Evolutionary conservation across 2,797 vertebrate species (phyloP).

Genomic region (Luscinia megarhynchos): DNA sequence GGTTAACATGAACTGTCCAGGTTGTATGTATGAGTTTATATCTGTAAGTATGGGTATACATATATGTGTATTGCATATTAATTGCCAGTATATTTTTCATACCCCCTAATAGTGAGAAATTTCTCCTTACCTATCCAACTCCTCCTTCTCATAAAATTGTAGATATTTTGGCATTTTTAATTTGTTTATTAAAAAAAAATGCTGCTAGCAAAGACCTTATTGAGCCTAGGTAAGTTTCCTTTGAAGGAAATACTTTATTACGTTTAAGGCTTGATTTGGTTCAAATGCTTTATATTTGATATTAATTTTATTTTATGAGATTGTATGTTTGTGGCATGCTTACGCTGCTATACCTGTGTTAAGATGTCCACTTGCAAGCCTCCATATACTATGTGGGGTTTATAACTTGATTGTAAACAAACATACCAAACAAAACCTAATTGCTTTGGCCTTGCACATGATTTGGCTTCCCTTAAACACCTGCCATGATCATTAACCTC

Average conservation of each 20-base stretch:
- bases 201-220: slow-evolving; percentile 50
- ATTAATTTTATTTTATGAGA: slow-evolving; percentile 57
- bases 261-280: slow-evolving; percentile 48
- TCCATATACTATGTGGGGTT: slow-evolving; percentile 25
- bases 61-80: slow-evolving; percentile 58
- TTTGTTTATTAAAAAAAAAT: slow-evolving; percentile 56
- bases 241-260: slow-evolving; percentile 25
- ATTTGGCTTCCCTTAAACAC: slow-evolving; percentile 48
- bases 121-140: slow-evolving; percentile 39
- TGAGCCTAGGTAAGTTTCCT: slow-evolving; percentile 52
- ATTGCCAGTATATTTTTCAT: slow-evolving; percentile 61
- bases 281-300: slow-evolving; percentile 61
- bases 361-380: slow-evolving; percentile 50
- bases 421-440: not conserved
- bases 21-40: slow-evolving; percentile 42
- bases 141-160: slow-evolving; percentile 43
- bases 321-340: slow-evolving; percentile 51
- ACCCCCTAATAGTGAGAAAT: slow-evolving; percentile 31
- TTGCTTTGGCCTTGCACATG: slow-evolving; percentile 54
- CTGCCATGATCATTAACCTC: slow-evolving; percentile 5
- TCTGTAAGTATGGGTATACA: slow-evolving; percentile 65
- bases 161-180: slow-evolving; percentile 67
- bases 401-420: slow-evolving; percentile 37
- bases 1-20: slow-evolving; percentile 54
- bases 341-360: slow-evolving; percentile 24